A percentile compares a stretch with the other conserved stretches of the same genome.
Conservation (phyloP, 2,888 invertebrate species). For the Terebella lapidaria region DNA sequence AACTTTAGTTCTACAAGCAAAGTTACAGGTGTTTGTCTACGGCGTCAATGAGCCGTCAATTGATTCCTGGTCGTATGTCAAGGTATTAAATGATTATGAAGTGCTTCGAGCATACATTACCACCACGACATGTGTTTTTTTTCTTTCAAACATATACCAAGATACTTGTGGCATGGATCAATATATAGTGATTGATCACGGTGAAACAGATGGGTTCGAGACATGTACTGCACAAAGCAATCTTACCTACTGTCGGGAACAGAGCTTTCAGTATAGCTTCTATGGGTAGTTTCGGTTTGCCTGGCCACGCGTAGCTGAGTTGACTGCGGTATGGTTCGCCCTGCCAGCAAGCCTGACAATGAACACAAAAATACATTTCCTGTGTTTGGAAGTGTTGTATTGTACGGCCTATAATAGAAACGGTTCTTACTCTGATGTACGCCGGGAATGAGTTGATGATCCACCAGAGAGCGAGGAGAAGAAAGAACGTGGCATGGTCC, state of each 20-base stretch:
- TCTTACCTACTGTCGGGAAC: slow-evolving; percentile 18
- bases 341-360: neutral
- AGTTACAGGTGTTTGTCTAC: no score
- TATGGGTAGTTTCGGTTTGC: slow-evolving; percentile 11
- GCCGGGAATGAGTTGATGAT: slow-evolving; percentile 25
- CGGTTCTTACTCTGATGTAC: slow-evolving; percentile 24
- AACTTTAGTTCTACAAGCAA: no score
- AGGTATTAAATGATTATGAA: neutral
- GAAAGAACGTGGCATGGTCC: slow-evolving; percentile 32
- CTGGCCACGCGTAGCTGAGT: slow-evolving; percentile 16
- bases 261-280: slow-evolving; percentile 17
- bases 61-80: neutral
- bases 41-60: no score
- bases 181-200: no score
- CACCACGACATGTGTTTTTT: no score
- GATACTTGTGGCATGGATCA: no score
- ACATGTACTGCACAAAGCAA: neutral
- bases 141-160: no score
- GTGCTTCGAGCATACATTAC: no score
- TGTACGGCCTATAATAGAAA: neutral
- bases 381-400: no score
- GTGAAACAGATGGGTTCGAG: no score
- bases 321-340: neutral
- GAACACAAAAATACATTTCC: no score
- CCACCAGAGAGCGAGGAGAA: slow-evolving; percentile 32